Evolutionary conservation across 2,888 invertebrate species (phyloP).

Genomic region (Pedicia rivosa): DNA sequence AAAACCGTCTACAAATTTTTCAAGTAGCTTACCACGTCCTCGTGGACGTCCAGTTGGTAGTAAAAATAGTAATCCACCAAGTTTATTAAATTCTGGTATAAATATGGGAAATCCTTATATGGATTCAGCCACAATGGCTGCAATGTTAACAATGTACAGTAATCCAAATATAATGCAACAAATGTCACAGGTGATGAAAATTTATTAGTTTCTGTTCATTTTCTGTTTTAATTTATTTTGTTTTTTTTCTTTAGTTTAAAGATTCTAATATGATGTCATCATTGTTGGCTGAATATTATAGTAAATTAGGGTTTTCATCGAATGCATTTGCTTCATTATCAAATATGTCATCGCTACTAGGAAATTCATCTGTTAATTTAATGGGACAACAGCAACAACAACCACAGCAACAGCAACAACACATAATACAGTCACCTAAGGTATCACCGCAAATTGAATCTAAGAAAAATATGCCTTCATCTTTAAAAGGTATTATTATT

Average conservation of each 20-base stretch:
- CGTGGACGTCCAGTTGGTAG: conserved; percentile 16
- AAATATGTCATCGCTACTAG: not conserved
- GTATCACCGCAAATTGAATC: not conserved
- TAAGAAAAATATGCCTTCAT: too few relatives aligned
- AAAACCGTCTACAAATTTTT: not conserved
- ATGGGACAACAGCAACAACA: not conserved
- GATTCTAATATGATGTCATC: conserved; percentile 5
- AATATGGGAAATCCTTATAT: too few relatives aligned
- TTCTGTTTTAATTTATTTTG: too few relatives aligned
- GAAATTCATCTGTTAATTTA: not conserved
- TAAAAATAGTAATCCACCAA: conserved; percentile 11
- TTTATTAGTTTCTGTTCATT: too few relatives aligned
- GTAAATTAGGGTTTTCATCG: not conserved
- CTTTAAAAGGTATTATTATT: too few relatives aligned
- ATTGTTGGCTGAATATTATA: conserved; percentile 2
- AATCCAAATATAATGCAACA: too few relatives aligned
- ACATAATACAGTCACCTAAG: not conserved
- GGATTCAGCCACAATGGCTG: conserved; percentile 1
- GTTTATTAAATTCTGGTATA: conserved; percentile 9
- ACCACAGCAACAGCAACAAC: not conserved
- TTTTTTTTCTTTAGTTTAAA: not conserved
- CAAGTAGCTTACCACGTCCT: conserved; percentile 14
- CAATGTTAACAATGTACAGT: not conserved
- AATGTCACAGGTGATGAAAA: too few relatives aligned
- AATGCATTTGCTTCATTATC: conserved; percentile 1